phyloP scores from a whole-genome alignment of 2,888 invertebrate species.

The Nudaria mundana region DNA sequence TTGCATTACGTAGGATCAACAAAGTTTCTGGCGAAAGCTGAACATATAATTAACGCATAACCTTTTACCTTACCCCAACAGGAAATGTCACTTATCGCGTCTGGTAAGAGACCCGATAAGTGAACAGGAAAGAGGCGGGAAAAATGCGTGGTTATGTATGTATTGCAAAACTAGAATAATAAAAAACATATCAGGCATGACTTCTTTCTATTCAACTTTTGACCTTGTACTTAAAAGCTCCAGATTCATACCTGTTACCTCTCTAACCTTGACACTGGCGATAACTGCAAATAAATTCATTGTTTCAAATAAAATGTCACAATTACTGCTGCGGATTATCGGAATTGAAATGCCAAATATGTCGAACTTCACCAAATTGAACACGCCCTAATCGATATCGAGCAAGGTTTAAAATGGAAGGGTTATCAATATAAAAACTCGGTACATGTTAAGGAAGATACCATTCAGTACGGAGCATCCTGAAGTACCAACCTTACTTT shows the following conservation, averaged over 20 bases:
- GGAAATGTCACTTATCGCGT: no score
- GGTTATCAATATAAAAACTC: slow-evolving; percentile 53
- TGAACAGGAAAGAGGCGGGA: no score
- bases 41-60: no score
- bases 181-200: slow-evolving; percentile 8
- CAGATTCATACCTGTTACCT: slow-evolving; percentile 8
- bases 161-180: no score
- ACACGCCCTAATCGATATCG: slow-evolving; percentile 39
- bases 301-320: not conserved
- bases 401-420: slow-evolving; percentile 44
- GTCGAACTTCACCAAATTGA: slow-evolving; percentile 32
- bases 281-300: slow-evolving; percentile 15
- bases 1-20: no score
- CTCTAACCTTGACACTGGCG: slow-evolving; percentile 4
- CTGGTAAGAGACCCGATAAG: no score
- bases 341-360: slow-evolving; percentile 38
- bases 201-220: slow-evolving; percentile 21
- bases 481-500: slow-evolving; percentile 18
- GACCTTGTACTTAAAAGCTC: slow-evolving; percentile 22
- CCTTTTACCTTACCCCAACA: no score
- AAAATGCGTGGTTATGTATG: no score
- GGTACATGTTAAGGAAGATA: slow-evolving; percentile 29
- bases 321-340: slow-evolving; percentile 22
- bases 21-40: no score
- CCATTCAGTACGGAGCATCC: slow-evolving; percentile 42